These are phyloP conservation scores for Meandrina meandrites DNA, from an alignment of 92 coral and sea anemone genomes.

Conservation along the genomic window DNA sequence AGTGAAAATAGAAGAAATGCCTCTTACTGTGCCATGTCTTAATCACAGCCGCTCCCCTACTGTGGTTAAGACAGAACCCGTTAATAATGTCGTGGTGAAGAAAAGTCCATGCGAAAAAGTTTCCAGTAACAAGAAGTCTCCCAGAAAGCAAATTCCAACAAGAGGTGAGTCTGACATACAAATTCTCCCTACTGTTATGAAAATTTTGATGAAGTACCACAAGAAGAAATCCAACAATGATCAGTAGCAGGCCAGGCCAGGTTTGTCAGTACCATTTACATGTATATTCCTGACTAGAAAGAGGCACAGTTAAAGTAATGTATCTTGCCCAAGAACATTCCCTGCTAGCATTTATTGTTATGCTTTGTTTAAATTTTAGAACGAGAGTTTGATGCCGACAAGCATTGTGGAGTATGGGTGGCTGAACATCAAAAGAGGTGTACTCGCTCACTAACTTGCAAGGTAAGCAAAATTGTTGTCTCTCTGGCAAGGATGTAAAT, in stretches of 20 bases:
- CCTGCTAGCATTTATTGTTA: background rate
- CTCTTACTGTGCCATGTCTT: constrained; percentile 71
- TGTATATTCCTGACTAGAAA: background rate
- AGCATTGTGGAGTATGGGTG: constrained; percentile 99
- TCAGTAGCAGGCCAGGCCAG: background rate
- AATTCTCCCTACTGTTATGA: background rate
- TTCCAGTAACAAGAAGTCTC: constrained; percentile 72
- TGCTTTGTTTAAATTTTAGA: constrained; percentile 42
- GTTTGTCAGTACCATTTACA: too few species aligned
- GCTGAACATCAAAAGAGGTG: constrained; percentile 91
- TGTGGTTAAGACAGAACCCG: constrained; percentile 31
- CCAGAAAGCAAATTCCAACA: constrained; percentile 88
- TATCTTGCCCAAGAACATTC: background rate
- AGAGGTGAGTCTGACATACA: constrained; percentile 65
- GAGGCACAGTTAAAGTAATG: background rate
- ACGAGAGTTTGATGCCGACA: constrained; percentile 98
- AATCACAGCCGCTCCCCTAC: constrained; percentile 64
- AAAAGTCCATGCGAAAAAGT: constrained; percentile 62
- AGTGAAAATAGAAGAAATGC: constrained; percentile 97
- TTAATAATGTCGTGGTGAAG: constrained; percentile 59
- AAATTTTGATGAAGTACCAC: background rate
- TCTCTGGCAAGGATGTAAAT: too few species aligned
- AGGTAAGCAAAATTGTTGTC: constrained; percentile 60
- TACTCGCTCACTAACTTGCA: constrained; percentile 95
- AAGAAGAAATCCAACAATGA: too few species aligned